Evolutionary conservation across 2,113 vertebrate genomes (phyloP).

Genomic region (Tragelaphus scriptus): DNA sequence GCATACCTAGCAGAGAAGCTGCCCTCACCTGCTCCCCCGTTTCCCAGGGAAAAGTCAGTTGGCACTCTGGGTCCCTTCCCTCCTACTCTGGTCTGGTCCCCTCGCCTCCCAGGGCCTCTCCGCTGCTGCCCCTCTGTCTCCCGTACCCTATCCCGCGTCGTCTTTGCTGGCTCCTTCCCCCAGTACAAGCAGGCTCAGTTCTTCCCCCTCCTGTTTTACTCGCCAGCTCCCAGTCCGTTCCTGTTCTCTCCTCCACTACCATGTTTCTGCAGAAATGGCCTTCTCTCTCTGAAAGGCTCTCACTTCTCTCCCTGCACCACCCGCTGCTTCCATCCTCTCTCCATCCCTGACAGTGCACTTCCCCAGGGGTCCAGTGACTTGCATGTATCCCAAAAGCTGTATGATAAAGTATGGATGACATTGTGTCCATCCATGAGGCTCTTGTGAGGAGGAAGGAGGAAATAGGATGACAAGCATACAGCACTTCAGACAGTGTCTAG

Average conservation of each 20-base stretch:
- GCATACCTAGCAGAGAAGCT: background rate
- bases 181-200: background rate
- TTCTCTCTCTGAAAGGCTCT: background rate
- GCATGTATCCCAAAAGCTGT: background rate
- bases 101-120: background rate
- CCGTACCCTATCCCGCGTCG: accelerated
- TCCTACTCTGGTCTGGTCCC: background rate
- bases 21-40: background rate
- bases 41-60: background rate
- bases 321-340: background rate
- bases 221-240: background rate
- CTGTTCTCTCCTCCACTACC: background rate
- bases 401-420: background rate
- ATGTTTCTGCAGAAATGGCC: background rate
- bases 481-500: background rate
- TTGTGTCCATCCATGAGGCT: background rate
- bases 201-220: background rate
- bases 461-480: background rate
- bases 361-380: background rate
- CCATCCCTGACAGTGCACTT: background rate
- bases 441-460: background rate
- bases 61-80: background rate
- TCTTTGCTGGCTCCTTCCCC: background rate
- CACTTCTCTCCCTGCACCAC: background rate
- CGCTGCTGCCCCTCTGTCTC: background rate